Conservation (phyloP, 1,140 invertebrate genomes). For the Doryteuthis pealeii region DNA sequence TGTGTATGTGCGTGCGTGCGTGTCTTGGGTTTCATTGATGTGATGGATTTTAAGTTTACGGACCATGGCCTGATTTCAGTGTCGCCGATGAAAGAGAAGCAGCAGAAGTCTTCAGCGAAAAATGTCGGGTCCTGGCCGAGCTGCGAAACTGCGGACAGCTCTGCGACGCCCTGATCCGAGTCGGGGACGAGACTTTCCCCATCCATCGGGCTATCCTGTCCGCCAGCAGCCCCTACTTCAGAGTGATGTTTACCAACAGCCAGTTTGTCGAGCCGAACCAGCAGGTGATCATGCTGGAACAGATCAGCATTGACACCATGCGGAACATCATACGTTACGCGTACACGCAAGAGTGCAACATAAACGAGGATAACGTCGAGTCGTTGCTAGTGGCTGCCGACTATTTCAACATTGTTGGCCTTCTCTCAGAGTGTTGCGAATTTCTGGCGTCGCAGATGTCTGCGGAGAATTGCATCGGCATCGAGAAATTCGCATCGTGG, state of each 20-base stretch:
- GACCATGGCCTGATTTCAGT: no score
- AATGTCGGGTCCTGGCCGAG: constrained; percentile 36
- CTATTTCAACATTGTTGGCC: constrained; percentile 77
- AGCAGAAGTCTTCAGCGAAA: constrained; percentile 26
- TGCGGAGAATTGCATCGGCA: constrained; percentile 78
- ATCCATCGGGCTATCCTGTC: constrained; percentile 85
- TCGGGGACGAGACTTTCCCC: constrained; percentile 76
- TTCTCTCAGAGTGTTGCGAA: constrained; percentile 76
- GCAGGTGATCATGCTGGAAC: constrained; percentile 73
- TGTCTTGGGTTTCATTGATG: no score
- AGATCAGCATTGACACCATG: constrained; percentile 75
- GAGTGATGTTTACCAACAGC: constrained; percentile 49
- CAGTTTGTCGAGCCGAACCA: constrained; percentile 66
- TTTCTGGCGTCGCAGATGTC: constrained; percentile 70
- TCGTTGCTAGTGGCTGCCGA: constrained; percentile 68
- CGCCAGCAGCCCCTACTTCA: constrained; percentile 60
- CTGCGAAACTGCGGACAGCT: constrained; percentile 71
- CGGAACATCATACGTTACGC: constrained; percentile 77
- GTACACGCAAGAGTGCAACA: constrained; percentile 74
- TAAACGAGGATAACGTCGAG: constrained; percentile 76
- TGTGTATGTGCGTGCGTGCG: no score
- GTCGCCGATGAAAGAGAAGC: no score
- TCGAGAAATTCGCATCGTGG: constrained; percentile 76
- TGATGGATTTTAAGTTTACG: no score
- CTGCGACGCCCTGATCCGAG: constrained; percentile 78